These are phyloP conservation scores for Palythoa caribaeorum DNA, from an alignment of 92 coral and sea anemone species.

Conservation along the genomic window DNA sequence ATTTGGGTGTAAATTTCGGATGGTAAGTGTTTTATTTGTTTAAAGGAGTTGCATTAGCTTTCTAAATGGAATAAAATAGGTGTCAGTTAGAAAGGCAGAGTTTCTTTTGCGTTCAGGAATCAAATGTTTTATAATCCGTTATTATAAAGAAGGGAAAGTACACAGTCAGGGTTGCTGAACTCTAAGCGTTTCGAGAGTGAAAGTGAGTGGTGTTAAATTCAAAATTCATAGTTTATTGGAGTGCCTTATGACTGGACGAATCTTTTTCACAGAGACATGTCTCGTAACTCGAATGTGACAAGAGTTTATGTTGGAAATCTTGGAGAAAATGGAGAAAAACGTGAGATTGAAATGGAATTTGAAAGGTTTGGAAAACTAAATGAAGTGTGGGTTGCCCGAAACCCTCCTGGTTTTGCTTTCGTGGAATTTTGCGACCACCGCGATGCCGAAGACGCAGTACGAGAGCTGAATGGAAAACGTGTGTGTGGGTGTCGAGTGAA, in stretches of 20 bases:
- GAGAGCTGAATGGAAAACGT: conserved; percentile 76
- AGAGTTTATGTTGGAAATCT: conserved; percentile 93
- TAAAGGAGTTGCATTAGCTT: not conserved
- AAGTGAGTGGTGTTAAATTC: not conserved
- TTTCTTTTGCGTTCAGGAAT: no score
- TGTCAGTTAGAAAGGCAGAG: no score
- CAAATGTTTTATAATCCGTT: no score
- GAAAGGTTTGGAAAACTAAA: conserved; percentile 79
- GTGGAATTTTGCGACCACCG: conserved; percentile 87
- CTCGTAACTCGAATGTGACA: conserved; percentile 48
- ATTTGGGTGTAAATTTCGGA: not conserved
- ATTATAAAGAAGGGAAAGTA: no score
- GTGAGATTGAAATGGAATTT: conserved; percentile 87
- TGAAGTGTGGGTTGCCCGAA: conserved; percentile 98
- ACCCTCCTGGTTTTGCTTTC: conserved; percentile 98
- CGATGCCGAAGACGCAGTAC: conserved; percentile 93
- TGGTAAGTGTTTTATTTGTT: not conserved
- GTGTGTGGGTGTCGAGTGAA: conserved; percentile 84
- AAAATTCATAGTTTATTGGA: not conserved
- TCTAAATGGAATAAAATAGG: not conserved
- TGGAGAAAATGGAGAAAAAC: conserved; percentile 79
- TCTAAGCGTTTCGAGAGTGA: no score
- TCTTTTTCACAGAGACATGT: conserved; percentile 15
- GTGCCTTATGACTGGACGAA: not conserved
- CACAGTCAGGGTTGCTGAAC: no score